Evolutionary conservation across 2,888 invertebrate species (phyloP).

Genomic region (Amblyjoppa proteus): DNA sequence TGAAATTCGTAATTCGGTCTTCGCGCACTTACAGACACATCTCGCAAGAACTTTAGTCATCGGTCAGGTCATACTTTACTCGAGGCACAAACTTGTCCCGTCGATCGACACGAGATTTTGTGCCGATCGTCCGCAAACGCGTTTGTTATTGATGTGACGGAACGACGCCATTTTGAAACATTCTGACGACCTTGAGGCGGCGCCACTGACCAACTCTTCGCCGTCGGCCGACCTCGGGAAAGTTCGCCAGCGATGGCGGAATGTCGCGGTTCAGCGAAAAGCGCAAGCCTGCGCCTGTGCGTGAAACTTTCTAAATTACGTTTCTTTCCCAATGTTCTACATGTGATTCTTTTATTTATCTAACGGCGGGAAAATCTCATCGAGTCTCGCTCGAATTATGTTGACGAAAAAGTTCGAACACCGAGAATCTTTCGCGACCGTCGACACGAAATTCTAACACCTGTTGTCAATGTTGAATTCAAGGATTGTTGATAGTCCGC

Average conservation of each 20-base stretch:
- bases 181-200: slow-evolving; percentile 16
- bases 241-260: background rate
- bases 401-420: background rate
- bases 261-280: background rate
- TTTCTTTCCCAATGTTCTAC: background rate
- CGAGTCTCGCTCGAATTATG: background rate
- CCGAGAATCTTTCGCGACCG: background rate
- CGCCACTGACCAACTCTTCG: background rate
- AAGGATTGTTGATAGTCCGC: slow-evolving; percentile 30
- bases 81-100: background rate
- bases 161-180: slow-evolving; percentile 55
- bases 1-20: background rate
- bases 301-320: background rate
- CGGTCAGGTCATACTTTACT: background rate
- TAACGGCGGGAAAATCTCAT: background rate
- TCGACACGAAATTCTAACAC: background rate
- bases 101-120: background rate
- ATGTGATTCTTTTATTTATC: background rate
- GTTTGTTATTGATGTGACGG: slow-evolving; percentile 45
- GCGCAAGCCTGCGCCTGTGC: background rate
- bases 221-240: background rate
- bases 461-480: slow-evolving; percentile 42
- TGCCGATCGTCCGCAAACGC: background rate
- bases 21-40: background rate
- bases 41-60: background rate